Base-by-base conservation (phyloP, 2,888 invertebrate genomes). In the Caprella mutica region DNA sequence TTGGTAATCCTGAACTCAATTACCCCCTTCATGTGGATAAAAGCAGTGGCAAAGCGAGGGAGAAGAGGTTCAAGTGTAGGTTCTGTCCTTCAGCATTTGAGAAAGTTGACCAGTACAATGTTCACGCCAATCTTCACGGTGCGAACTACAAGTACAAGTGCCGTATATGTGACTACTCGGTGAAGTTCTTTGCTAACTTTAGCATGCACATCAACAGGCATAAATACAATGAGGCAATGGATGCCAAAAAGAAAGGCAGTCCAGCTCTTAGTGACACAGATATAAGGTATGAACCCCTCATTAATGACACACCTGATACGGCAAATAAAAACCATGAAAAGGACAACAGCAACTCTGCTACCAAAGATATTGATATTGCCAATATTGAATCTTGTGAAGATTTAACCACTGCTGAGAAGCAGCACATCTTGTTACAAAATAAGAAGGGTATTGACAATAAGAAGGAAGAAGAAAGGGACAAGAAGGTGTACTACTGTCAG, bases 51-150 rank as follows among this genome's bases (percentile, higher is more conserved):
- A 84, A 71, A 85, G 54, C 64, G 8, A 84, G 83, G 70, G 83
- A 84, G 69, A 85, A 85, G 70, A 78, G 84, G 4, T 86, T 85
- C 72, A 85, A 86, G 72, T 87, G 87, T 71, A 81, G 82, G 68
- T 86, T 86, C 73, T 89, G 89, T 70, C 89, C 90, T 0, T 87
- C 87, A 43, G 86, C 87, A 0, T 89, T 89, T 72, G 86, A 87
- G 68, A 88, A 89, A 73, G 77, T 84, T 38, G 83, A 85, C 68
- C 86, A 89, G 71, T 89, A 85, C 72, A 84, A 85, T 71, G 81
- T 85, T 26, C 90, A 90, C 72, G 73, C 85, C 67, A 82, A 83
- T 19, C 74, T 89, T 43, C 90, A 90, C 70, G 89, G 89, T 3
- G 84, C 87, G 0, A 82, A 84, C 68, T 86, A 88, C 71, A 78